Conservation (phyloP, 2,113 vertebrate genomes). For the Clupea harengus region DNA sequence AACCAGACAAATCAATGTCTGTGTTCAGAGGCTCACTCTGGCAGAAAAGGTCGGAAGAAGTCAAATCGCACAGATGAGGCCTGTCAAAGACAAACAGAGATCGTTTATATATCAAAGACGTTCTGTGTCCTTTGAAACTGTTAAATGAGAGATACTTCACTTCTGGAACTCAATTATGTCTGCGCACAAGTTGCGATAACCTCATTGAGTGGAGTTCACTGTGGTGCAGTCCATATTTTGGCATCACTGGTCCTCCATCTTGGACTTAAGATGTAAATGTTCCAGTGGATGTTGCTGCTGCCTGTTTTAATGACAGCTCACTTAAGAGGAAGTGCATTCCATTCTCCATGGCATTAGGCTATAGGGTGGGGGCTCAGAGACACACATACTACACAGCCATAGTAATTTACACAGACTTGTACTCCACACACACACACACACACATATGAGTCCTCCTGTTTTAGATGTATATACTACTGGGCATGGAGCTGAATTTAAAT, state of each 20-base stretch:
- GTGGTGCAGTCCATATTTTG: neutral
- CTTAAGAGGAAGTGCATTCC: neutral
- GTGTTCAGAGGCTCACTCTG: constrained; percentile 16
- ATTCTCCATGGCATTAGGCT: too few relatives aligned
- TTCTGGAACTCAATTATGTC: neutral
- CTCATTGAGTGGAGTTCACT: neutral
- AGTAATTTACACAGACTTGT: neutral
- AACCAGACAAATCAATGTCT: constrained; percentile 29
- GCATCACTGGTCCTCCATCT: neutral
- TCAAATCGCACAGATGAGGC: neutral
- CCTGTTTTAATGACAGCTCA: neutral
- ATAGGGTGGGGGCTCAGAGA: too few relatives aligned
- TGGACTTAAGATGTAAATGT: neutral
- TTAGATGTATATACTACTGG: neutral
- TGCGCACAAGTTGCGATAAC: neutral
- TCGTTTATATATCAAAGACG: neutral
- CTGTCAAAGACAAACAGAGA: constrained; percentile 16
- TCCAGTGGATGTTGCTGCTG: neutral
- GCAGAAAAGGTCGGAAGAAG: neutral
- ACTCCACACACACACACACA: neutral
- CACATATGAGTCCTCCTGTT: too few relatives aligned
- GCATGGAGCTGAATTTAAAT: too few relatives aligned
- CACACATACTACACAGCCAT: too few relatives aligned
- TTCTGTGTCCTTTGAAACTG: neutral
- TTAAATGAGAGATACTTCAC: neutral